Percentiles rank a stretch among this genome's conserved stretches.
Conservation (phyloP, 37 sponge, comb jelly and placozoan species). For the Axinella damicornis region DNA sequence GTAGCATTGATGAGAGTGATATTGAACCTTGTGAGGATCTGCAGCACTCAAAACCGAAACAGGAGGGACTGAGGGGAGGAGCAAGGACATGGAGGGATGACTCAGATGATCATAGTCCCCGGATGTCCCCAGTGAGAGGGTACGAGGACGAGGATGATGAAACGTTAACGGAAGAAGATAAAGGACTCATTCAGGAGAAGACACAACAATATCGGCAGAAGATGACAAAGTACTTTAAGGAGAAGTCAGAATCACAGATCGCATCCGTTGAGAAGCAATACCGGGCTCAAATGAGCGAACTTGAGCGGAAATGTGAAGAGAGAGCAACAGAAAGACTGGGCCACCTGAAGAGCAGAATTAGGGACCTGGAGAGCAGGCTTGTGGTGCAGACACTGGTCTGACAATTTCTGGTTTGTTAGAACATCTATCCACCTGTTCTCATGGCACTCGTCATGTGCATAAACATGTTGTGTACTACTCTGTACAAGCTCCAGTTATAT, state of each 20-base stretch:
- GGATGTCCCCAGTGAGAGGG: background rate
- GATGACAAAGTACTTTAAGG: constrained; percentile 37
- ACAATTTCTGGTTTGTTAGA: background rate
- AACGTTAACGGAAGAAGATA: background rate
- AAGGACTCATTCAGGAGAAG: constrained; percentile 29
- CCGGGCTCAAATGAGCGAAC: constrained; percentile 42
- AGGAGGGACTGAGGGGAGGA: constrained; percentile 45
- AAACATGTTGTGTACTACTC: too few relatives aligned
- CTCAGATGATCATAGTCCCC: background rate
- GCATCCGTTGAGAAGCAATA: constrained; percentile 42
- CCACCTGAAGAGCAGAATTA: constrained; percentile 27
- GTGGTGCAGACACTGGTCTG: constrained; percentile 36
- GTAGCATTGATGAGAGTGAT: constrained; percentile 26
- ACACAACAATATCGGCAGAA: constrained; percentile 21
- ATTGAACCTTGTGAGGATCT: background rate
- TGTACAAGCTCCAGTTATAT: too few relatives aligned
- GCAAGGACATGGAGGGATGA: constrained; percentile 32
- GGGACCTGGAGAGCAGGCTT: constrained; percentile 34
- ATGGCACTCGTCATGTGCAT: too few relatives aligned
- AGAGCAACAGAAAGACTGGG: constrained; percentile 17
- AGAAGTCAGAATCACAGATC: constrained; percentile 54
- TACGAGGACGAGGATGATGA: background rate
- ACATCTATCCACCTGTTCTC: background rate
- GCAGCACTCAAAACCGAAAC: too few relatives aligned
- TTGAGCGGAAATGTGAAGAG: constrained; percentile 22